Evolutionary conservation across 1,140 invertebrate genomes (phyloP), one percentile per base, ranked within the genome.

Genomic region (Bombus terrestris): DNA sequence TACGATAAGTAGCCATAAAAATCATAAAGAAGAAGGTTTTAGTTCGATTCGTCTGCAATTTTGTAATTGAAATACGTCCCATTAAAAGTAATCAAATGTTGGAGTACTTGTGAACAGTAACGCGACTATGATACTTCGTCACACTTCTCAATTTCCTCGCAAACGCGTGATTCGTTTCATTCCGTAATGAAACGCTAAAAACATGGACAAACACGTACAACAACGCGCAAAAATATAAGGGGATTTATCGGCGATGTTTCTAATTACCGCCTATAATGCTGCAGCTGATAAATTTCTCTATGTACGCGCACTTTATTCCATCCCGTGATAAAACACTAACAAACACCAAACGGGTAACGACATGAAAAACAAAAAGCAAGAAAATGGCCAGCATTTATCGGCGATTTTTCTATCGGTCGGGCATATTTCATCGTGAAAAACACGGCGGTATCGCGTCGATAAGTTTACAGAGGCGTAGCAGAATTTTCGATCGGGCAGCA

Each of bases 391-490:
- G 47, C 47, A 53, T 53, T 53, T 53, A 32, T 68, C 59, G 59
- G 12, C 9, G 66, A 41, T 39, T 71, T 41, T 71, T 41, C 37
- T 39, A 12, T 22, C 2, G 15, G 18, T 10, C 18, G 6, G 13
- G 64, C 64, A 66, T 35, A 35, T 35, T 22, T 66, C 64, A 12
- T 71, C 12, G 25, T 25, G 32, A 71, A 71, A 71, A 71, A 41
- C 25, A 25, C 68, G 12, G 10, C 9, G 2, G 32, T 28, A 25
- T 10, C 32, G 41, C 25, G 59, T 25, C 66, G 32, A 41, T 57
- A 72, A 39, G 37, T 75, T 79, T 68, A 62, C 74, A 85, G 39
- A 37, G 37, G 57, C 22, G 69, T 28, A 59, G 47, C 73, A 73
- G 68, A 88, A 85, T 62, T 75, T 76, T 32, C 53, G 64, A 68